A percentile compares a stretch with the other conserved stretches of the same genome.
Conservation (phyloP, 2,113 vertebrate genomes). For the Tor tambroides region DNA sequence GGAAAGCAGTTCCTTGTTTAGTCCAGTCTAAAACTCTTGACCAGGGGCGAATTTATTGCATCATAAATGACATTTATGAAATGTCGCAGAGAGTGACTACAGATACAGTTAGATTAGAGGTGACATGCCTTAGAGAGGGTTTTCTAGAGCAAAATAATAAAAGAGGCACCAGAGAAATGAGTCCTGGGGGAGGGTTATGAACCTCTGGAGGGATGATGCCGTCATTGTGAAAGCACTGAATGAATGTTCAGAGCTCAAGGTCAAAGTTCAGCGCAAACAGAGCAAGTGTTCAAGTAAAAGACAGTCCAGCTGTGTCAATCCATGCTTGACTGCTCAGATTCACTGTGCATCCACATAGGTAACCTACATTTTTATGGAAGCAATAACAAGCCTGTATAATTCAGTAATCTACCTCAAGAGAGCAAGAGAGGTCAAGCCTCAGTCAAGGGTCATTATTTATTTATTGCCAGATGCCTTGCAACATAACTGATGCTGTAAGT, state of each 20-base stretch:
- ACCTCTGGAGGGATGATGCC: neutral
- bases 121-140: neutral
- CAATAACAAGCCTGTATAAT: neutral
- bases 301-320: neutral
- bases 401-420: neutral
- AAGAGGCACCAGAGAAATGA: neutral
- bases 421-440: neutral
- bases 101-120: neutral
- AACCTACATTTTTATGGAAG: neutral
- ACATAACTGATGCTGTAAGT: neutral
- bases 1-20: neutral
- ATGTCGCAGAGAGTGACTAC: neutral
- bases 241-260: neutral
- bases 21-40: neutral
- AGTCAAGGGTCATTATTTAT: neutral
- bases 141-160: neutral
- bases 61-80: slow-evolving; percentile 9
- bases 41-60: neutral
- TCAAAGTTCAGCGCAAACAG: neutral
- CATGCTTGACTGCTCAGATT: neutral
- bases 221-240: neutral
- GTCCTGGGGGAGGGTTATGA: neutral
- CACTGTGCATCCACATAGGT: neutral
- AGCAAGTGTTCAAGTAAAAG: neutral
- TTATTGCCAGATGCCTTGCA: neutral